phyloP scores from a whole-genome alignment of 2,797 vertebrate genomes.

The Liasis olivaceus region DNA sequence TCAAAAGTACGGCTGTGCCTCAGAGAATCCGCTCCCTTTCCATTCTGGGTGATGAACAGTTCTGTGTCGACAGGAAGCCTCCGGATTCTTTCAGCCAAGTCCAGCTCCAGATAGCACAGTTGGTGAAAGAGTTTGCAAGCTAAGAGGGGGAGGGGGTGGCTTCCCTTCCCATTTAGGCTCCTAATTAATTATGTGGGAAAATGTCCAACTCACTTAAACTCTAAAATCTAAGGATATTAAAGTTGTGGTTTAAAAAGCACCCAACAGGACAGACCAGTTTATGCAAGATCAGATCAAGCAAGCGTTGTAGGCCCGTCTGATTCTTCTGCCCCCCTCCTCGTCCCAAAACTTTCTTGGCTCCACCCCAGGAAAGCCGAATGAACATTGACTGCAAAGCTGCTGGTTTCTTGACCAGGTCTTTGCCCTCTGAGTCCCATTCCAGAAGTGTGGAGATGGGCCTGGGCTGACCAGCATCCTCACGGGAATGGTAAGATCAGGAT shows the following conservation, averaged over 20 bases:
- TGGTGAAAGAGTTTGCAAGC: neutral
- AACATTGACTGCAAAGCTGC: neutral
- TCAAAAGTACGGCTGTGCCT: too few relatives aligned
- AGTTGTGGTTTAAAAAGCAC: neutral
- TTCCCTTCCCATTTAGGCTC: neutral
- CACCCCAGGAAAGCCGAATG: neutral
- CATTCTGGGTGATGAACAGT: neutral
- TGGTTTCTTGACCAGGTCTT: neutral
- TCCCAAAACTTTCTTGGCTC: too few relatives aligned
- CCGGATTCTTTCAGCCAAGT: neutral
- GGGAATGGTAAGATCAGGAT: neutral
- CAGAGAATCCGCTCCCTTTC: too few relatives aligned
- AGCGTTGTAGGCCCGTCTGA: neutral
- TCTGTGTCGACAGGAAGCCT: neutral
- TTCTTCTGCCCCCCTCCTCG: neutral
- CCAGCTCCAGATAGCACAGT: neutral
- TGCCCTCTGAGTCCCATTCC: neutral
- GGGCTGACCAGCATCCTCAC: neutral
- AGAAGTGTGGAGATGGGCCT: neutral
- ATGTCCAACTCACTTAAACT: neutral
- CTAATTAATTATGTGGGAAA: neutral
- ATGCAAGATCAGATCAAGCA: neutral
- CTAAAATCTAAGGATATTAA: neutral
- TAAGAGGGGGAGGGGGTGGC: neutral
- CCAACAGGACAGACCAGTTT: constrained; percentile 53